Evolutionary conservation across 1,140 invertebrate species (phyloP).

Genomic region (Sitobion miscanthi): DNA sequence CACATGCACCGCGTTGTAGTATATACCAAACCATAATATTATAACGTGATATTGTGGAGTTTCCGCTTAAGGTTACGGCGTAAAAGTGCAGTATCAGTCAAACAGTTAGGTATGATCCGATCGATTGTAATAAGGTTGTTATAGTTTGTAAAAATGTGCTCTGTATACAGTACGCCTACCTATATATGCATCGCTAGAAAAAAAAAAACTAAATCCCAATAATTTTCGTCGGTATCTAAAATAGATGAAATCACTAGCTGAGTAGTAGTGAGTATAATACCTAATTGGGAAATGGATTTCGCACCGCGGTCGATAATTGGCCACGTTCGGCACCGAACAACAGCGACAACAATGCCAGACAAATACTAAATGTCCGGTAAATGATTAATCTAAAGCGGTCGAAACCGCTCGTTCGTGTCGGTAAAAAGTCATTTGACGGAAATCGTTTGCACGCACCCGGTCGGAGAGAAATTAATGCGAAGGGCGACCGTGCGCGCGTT

Average conservation of each 20-base stretch:
- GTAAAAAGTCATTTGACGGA: slow-evolving; percentile 36
- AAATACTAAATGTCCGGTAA: not conserved
- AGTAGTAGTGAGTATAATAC: not conserved
- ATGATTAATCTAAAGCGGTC: not conserved
- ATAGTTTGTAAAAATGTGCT: not conserved
- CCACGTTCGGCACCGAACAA: not conserved
- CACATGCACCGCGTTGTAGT: not conserved
- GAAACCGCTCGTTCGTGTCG: not conserved
- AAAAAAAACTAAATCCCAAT: not conserved
- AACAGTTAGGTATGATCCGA: not conserved
- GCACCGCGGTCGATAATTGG: not conserved
- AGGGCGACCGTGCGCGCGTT: not conserved
- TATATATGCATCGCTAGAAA: not conserved
- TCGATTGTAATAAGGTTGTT: not conserved
- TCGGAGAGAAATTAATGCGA: not conserved
- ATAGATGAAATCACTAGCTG: not conserved
- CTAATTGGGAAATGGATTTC: not conserved
- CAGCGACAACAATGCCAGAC: not conserved
- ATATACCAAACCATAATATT: not conserved
- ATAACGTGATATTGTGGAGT: not conserved
- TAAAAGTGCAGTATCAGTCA: not conserved
- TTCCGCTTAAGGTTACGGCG: not conserved
- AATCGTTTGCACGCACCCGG: slow-evolving; percentile 9
- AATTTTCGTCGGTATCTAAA: not conserved
- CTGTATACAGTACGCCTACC: not conserved